Base-by-base conservation (phyloP, 2,113 vertebrate species). In the Seriola quinqueradiata region DNA sequence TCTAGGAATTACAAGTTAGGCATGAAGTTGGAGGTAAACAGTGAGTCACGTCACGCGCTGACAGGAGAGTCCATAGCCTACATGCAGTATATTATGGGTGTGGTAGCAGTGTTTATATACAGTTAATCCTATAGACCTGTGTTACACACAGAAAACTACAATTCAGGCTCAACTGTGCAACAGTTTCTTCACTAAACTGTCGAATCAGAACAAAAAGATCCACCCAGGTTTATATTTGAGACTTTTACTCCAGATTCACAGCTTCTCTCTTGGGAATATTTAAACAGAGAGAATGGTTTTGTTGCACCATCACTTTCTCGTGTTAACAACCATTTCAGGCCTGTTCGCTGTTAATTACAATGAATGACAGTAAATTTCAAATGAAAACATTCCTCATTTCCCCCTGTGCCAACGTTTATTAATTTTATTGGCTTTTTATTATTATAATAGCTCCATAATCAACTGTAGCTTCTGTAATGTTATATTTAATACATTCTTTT, bases 1-100 rank as follows among this genome's bases (percentile, higher is more conserved):
- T 90, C 87, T 80, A 72, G 65, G 91, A 91, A 90, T 59, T 7
- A 19, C 11, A 64, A 13, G 40, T 69, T 48, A 46, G 54, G 70
- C 40, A 23, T 36, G 66, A 78, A 65, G 76, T 14, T 66, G 17
- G n/a, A 50, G n/a, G 76, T 75, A 70, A 87, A 88, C 83, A 76
- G 23, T 46, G 57, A 70, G 64, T 75, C 77, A 40, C 19, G 46
- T 57, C 60, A 38, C 25, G 25, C 28, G 52, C 32, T 40, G 40
- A 16, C 23, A 46, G n/a, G 3, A 65, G 38, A 7, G 48, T 70
- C 9, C 40, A 82, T 40, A 64, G 17, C 2, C 42, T 7, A 10
- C 23, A 52, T 28, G 23, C 44, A 14, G 44, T 11, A 12, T 3
- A 0, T 7, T 76, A 23, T 8, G 40, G 61, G 61, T 13, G 60